A percentile compares a stretch with the other conserved stretches of the same genome.
phyloP scores from a whole-genome alignment of 2,797 vertebrate genomes.

The Pantherophis alleghaniensis region DNA sequence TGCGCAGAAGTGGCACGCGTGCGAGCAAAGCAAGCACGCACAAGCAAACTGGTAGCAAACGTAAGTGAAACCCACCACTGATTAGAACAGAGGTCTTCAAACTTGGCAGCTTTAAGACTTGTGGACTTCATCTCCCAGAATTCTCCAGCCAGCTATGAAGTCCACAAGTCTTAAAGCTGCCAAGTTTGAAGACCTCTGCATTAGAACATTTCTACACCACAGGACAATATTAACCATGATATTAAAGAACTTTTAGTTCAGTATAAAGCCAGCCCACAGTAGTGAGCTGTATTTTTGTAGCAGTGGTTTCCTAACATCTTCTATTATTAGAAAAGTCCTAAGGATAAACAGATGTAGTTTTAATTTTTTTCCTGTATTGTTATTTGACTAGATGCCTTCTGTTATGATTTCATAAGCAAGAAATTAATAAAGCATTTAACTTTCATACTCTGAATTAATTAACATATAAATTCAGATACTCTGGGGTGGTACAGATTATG shows the following conservation, averaged over 20 bases:
- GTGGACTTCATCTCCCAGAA: too few relatives aligned
- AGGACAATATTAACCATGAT: neutral
- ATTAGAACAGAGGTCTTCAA: too few relatives aligned
- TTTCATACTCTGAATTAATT: neutral
- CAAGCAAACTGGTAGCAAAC: too few relatives aligned
- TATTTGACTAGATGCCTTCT: conserved; percentile 19
- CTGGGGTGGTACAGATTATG: conserved; percentile 47
- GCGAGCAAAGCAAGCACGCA: too few relatives aligned
- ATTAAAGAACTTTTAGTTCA: neutral
- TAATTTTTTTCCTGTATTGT: conserved; percentile 26
- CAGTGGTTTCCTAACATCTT: conserved; percentile 11
- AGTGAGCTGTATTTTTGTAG: neutral
- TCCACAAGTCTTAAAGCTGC: too few relatives aligned
- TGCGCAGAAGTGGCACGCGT: too few relatives aligned
- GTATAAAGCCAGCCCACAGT: neutral
- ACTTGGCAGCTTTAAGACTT: too few relatives aligned
- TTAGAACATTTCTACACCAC: neutral
- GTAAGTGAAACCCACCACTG: too few relatives aligned
- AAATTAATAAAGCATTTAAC: neutral
- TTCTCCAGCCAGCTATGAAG: too few relatives aligned
- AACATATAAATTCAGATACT: neutral
- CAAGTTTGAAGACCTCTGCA: neutral
- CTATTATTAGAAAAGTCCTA: conserved; percentile 6
- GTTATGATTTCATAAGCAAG: neutral
- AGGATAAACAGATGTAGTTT: conserved; percentile 46